Conservation (phyloP, 2,888 invertebrate species). For the Cremastobaeus sp. region DNA sequence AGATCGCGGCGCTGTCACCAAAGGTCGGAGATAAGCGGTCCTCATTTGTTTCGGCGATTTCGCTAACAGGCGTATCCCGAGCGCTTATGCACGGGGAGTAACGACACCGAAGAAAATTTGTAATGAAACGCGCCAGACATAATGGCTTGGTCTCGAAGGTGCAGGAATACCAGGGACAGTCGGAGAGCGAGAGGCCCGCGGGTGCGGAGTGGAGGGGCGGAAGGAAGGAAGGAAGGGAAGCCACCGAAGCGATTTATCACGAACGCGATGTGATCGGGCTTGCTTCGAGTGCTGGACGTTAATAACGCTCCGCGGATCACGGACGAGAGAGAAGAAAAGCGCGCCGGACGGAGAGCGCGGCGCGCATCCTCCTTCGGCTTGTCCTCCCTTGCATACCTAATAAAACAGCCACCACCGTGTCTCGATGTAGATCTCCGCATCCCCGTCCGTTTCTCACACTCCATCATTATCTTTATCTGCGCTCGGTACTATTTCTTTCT, state of each 20-base stretch:
- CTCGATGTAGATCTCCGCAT: constrained; percentile 54
- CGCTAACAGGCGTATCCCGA: constrained; percentile 1
- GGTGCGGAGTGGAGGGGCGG: constrained; percentile 53
- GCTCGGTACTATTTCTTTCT: constrained; percentile 25
- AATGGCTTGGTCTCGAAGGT: constrained; percentile 65
- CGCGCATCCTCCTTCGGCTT: constrained; percentile 41
- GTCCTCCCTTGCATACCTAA: constrained; percentile 72
- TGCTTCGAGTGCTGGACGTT: constrained; percentile 75
- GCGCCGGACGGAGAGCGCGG: background rate
- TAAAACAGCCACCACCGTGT: constrained; percentile 70
- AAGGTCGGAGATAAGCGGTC: constrained; percentile 28
- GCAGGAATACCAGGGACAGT: constrained; percentile 23
- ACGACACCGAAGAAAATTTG: constrained; percentile 72
- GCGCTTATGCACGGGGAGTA: constrained; percentile 44
- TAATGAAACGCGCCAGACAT: constrained; percentile 73
- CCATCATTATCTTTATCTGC: constrained; percentile 49
- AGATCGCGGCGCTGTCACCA: constrained; percentile 29
- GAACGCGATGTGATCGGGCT: constrained; percentile 74
- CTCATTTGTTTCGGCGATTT: constrained; percentile 18
- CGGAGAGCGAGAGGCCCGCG: constrained; percentile 31
- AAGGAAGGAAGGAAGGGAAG: constrained; percentile 62
- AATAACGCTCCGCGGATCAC: constrained; percentile 75
- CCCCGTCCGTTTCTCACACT: constrained; percentile 43
- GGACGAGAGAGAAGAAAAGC: constrained; percentile 44
- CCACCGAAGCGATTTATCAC: constrained; percentile 75